Evolutionary conservation across 2,888 invertebrate species (phyloP), one percentile per base, ranked within the genome.

Genomic region (Pachliopta kotzebuea): DNA sequence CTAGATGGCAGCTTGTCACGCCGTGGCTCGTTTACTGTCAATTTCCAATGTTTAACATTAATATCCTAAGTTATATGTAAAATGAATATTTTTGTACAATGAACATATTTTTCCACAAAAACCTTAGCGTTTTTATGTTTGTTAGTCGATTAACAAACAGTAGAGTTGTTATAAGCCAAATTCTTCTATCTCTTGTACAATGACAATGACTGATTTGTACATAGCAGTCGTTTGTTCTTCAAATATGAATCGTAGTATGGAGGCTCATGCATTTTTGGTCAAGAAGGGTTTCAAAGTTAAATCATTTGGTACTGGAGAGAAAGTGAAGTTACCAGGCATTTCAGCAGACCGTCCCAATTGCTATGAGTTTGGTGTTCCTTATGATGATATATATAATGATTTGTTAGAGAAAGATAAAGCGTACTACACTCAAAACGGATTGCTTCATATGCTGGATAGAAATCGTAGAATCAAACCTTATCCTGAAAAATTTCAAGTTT

Each of bases 241-340:
- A 79, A 99, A 99, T 85, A 99, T 99, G 98, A 99, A 99, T 83
- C 94, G 99, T 66, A 99, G 98, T 77, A 99, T 99, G 99, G 99
- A 99, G 92, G 99, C 99, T 20, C 99, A 99, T 91, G 97, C 97
- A 66, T 98, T 98, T 86, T 91, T 99, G 58, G 96, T 98, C 63
- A 99, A 99, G 92, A 98, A 98, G 79, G 99, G 99, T 18, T 99
- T 97, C 82, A 95, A 95, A 80, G 99, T 99, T 0, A 95, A 96
- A 80, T 99, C 98, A 0, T 99, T 96, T 89, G 98, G 98, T 20
- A 97, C 98, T 37, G 98, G 98, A 11, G 97, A 98, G 79, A 96
- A 97, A 88, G 99, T 99, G 0, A 99, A 99, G 85, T 92, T 99
- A 65, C 99, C 99, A 9, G 99, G 99, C 49, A 95, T 97, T 57